Evolutionary conservation across 2,888 invertebrate species (phyloP), one percentile per base, ranked within the genome.

Genomic region (Nymphalis urticae): DNA sequence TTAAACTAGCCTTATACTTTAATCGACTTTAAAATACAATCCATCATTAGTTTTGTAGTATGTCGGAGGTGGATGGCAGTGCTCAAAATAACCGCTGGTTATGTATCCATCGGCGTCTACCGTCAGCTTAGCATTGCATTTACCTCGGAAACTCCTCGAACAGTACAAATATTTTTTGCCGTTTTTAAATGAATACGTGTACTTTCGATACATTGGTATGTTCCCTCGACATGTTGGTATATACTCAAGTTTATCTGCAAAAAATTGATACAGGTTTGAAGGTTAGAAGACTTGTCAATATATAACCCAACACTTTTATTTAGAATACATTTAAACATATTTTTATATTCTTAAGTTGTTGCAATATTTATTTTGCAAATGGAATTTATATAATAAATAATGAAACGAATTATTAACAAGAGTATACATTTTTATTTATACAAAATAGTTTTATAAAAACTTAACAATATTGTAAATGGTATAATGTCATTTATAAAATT

Each of bases 71-170:
- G 65, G 62, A 51, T 77, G 78, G 36, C 71, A 77, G 62, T 79
- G 78, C 0, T 63, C 62, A 6, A 70, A 69, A 19, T 69, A 56
- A 3, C 72, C 75, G 17, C 53, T 50, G 0, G 67, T 27, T 2
- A 79, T 72, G 4, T 54, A 48, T 1, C 75, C 70, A 10, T 73
- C 68, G 1, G 62, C 13, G 21, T 66, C 73, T 1, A 80, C 69
- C 16, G 74, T 77, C 10, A 80, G 24, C 9, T 74, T 72, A 0
- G 80, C 78, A 17, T 62, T 47, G 58, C 80, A 81, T 0, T 73
- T 66, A 0, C 70, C 53, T 7, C 73, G 65, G 3, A 64, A 32
- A 58, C 76, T 75, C 63, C 73, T 73, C 0, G 80, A 81, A 54
- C 80, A 81, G 36, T 73, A 72, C 17, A 77, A 64, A 24, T 69